Percentiles rank a stretch among this genome's conserved stretches.
phyloP scores from a whole-genome alignment of 2,888 invertebrate species.

The Pimpla rufipes region DNA sequence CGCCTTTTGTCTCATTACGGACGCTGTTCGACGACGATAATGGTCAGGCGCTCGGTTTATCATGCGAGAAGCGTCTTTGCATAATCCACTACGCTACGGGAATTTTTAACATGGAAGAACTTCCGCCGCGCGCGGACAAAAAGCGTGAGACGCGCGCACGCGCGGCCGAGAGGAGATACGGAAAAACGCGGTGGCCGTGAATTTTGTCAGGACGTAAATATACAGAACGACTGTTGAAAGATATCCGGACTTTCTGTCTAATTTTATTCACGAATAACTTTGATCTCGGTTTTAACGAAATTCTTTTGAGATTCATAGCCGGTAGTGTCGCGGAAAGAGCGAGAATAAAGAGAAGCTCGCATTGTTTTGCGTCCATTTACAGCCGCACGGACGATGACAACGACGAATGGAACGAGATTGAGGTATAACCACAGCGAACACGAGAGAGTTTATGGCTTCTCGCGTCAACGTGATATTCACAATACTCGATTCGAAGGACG shows the following conservation, averaged over 20 bases:
- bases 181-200: slow-evolving; percentile 21
- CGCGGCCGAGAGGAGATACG: neutral
- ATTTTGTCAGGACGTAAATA: slow-evolving; percentile 7
- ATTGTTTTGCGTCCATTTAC: neutral
- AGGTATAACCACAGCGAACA: no score
- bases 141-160: no score
- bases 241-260: neutral
- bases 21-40: slow-evolving; percentile 26
- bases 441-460: no score
- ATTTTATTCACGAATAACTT: neutral
- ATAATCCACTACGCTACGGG: slow-evolving; percentile 49
- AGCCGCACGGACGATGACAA: neutral
- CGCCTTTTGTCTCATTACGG: slow-evolving; percentile 57
- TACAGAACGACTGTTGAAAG: neutral
- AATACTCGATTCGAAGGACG: no score
- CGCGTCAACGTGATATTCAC: no score
- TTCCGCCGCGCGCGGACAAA: slow-evolving; percentile 46
- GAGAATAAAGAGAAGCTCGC: neutral
- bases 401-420: no score
- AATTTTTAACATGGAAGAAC: slow-evolving; percentile 48
- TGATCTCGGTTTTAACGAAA: neutral
- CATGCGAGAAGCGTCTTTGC: slow-evolving; percentile 55
- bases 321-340: neutral
- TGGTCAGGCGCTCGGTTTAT: slow-evolving; percentile 46
- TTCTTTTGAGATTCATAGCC: neutral